Evolutionary conservation across 2,113 vertebrate genomes (phyloP).

Genomic region (Mirza zaza): DNA sequence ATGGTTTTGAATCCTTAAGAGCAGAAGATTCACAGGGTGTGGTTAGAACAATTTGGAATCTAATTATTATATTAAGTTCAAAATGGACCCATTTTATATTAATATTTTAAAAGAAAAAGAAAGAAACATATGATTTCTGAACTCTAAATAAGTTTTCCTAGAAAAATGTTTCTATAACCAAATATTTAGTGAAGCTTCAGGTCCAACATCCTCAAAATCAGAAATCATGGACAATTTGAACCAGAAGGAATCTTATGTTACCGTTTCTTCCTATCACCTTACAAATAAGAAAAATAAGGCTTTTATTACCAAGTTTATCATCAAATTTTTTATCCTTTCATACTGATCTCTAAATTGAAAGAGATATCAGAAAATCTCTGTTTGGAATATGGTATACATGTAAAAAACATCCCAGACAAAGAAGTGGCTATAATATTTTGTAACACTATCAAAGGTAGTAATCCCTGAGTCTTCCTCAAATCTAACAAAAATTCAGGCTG

Average conservation of each 20-base stretch:
- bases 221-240: neutral
- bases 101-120: neutral
- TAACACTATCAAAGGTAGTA: neutral
- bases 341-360: neutral
- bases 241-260: neutral
- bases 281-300: neutral
- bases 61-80: constrained; percentile 38
- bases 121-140: neutral
- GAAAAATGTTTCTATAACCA: neutral
- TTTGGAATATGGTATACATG: neutral
- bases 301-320: neutral
- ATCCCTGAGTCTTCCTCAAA: neutral
- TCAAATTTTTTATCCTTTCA: neutral
- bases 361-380: neutral
- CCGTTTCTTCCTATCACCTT: neutral
- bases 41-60: neutral
- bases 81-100: neutral
- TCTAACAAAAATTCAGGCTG: too few species aligned
- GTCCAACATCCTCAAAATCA: neutral
- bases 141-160: neutral
- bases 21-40: neutral
- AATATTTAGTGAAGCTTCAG: neutral
- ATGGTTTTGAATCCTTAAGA: neutral
- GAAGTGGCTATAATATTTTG: neutral
- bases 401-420: neutral